Base-by-base conservation (phyloP, 2,888 invertebrate species). In the Aphrophora alni region DNA sequence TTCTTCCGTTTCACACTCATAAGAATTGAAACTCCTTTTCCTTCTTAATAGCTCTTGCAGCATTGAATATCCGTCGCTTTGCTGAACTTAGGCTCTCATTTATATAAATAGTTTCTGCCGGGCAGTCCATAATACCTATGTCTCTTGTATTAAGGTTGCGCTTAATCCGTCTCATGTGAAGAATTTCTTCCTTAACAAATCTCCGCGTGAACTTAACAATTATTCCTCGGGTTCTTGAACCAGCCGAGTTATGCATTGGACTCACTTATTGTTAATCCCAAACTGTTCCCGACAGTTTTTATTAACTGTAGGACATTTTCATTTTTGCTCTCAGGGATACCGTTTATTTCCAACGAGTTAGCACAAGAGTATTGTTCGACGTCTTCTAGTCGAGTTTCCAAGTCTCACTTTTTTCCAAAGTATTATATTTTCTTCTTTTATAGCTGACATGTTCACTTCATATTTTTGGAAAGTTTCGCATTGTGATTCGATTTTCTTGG, bases 131-230 rank as follows among this genome's bases (percentile, higher is more conserved):
- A 8, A 27, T 21, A 10, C 77, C 77, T 8, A 59, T 59, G 26
- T 77, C 59, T 28, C 21, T 51, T 77, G 77, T 77, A 38, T 68
- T 77, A n/a, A 77, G 77, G 27, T 77, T 77, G 26, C 77, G n/a
- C 12, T 68, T 77, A 0, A 77, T 68, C 21, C 68, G 51, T 77
- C n/a, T 59, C 59, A 51, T 77, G 8, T 27, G n/a, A 5, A 77
- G 21, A 24, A 77, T 27, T 14, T 77, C 77, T 27, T 77, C 77
- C 25, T 77, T 59, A 14, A 77, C 26, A 12, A 28, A 17, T 28
- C 77, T 59, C 59, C 68, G 51, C 14, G 68, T 68, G 17, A 77
- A 77, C 21, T 77, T 68, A 33, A 77, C 77, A 17, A 77, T 77
- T 8, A 76, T 76, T 25, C 76, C 38, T 12, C 76, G 17, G 10